Base-by-base conservation (phyloP, 2,113 vertebrate species). In the Nibea coibor region DNA sequence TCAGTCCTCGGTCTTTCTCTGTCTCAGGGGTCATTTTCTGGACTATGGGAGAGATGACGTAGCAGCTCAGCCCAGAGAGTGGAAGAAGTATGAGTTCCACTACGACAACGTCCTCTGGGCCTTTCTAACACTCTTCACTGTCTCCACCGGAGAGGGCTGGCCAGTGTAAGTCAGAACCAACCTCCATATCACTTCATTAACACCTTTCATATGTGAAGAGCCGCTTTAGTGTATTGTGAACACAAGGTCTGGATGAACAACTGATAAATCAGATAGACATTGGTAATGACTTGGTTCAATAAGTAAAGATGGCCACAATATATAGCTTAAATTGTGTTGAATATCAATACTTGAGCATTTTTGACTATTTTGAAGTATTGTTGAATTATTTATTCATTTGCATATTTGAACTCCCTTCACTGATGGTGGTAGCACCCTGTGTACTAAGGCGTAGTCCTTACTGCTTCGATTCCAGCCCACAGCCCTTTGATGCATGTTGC, bases 101-200 rank as follows among this genome's bases (percentile, higher is more conserved):
- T 99, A 99, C 0, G 98, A 99, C 91, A 99, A 99, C 0, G 97
- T 99, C 54, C 96, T 99, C 57, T 99, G 98, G 98, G 98, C 98
- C 26, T 95, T 99, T 86, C 94, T 99, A 35, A 99, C 98, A 0
- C 96, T 99, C 42, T 99, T 99, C 95, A 99, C 98, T 0, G 98
- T 99, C 73, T 99, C 98, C 81, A 99, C 98, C 0, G 98, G 98
- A 14, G 98, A 99, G 84, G 98, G 98, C 22, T 99, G 98, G 98
- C 98, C 98, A 22, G 91, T 96, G 98, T 99, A 93, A 97, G 98
- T 98, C 42, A 64, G 8, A 14, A 16, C 17, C 35, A 43, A 47
- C 61, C 42, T 31, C 19, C 56, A 43, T 43, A n/a, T 35, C 28
- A n/a, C 19, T n/a, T 66, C 2, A 50, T 50, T 19, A 42, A 6